Base-by-base conservation (phyloP, 2,888 invertebrate genomes). In the Eulithis prunata region DNA sequence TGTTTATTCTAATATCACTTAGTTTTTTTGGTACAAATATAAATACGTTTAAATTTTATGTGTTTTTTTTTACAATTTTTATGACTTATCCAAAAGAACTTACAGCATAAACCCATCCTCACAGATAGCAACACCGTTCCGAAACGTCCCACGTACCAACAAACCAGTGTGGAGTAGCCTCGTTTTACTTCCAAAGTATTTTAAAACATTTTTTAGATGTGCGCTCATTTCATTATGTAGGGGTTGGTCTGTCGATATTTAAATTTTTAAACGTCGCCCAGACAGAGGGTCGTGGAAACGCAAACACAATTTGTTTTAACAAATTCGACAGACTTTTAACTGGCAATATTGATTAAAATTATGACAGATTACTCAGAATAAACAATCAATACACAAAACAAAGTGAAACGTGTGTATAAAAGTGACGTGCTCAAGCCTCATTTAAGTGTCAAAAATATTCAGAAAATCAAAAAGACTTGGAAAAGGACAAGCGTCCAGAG, bases 251-350 rank as follows among this genome's bases (percentile, higher is more conserved):
- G 89, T 85, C 89, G 86, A 89, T 90, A 90, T 91, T 91, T 89
- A 90, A 90, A 90, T 90, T 90, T 91, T 90, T 88, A 88, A 91
- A 82, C 85, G 85, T 84, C 83, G 81, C 83, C 82, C 83, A 86
- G 86, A 85, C 84, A 81, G 81, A 78, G 80, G 78, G 80, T 72
- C 71, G 66, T 62, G 66, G 71, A 75, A 74, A 55, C 68, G 51
- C 79, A 81, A 83, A 85, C 79, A 54, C 84, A 89, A 89, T 88
- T 90, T 88, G 87, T 88, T 86, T 83, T 83, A 75, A 85, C 83
- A 85, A 89, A 88, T 86, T 89, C 82, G 85, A 85, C 84, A 83
- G 76, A 75, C 77, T 70, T 68, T 62, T 71, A 67, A 64, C 73
- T 80, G 71, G 62, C 69, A 65, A 62, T 62, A 60, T 68, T 70